A percentile compares a stretch with the other conserved stretches of the same genome.
Conservation (phyloP, 2,113 vertebrate species). For the Nansenia antarctica region DNA sequence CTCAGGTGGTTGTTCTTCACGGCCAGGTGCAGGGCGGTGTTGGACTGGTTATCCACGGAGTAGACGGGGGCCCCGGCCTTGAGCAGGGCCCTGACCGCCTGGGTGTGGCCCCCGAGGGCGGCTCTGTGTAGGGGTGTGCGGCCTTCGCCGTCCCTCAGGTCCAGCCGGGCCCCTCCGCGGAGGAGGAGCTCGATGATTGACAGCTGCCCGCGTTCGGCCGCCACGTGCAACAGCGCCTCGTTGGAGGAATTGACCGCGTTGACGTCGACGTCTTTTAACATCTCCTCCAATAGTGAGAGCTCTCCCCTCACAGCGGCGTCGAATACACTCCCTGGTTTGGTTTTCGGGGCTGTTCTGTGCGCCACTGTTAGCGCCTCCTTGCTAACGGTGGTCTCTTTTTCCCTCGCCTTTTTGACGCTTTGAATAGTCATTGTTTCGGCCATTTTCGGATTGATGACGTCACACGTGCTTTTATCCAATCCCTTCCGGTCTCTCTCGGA, state of each 20-base stretch:
- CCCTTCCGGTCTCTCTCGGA: conserved; percentile 73
- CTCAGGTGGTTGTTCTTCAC: conserved; percentile 57
- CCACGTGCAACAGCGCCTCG: conserved; percentile 75
- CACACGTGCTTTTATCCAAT: conserved; percentile 21
- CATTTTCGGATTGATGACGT: background rate
- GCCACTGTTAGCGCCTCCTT: conserved; percentile 25
- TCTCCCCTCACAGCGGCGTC: conserved; percentile 56
- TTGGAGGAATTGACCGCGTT: conserved; percentile 43
- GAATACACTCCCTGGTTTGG: conserved; percentile 40
- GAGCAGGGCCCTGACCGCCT: conserved; percentile 54
- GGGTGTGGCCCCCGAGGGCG: conserved; percentile 62
- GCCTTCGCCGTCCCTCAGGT: conserved; percentile 65
- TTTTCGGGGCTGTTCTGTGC: conserved; percentile 16
- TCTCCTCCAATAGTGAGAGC: conserved; percentile 55
- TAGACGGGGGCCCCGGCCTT: conserved; percentile 62
- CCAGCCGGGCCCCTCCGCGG: conserved; percentile 64
- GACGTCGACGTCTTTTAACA: conserved; percentile 51
- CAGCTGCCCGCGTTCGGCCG: conserved; percentile 67
- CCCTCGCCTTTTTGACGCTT: conserved; percentile 12
- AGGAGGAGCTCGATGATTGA: conserved; percentile 68
- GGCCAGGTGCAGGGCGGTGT: conserved; percentile 68
- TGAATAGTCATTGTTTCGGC: background rate
- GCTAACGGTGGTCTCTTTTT: too few relatives aligned
- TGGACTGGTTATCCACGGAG: conserved; percentile 54
- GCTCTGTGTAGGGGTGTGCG: conserved; percentile 77